Evolutionary conservation across 2,888 invertebrate species (phyloP), one percentile per base, ranked within the genome.

Genomic region (Pterostichus niger): DNA sequence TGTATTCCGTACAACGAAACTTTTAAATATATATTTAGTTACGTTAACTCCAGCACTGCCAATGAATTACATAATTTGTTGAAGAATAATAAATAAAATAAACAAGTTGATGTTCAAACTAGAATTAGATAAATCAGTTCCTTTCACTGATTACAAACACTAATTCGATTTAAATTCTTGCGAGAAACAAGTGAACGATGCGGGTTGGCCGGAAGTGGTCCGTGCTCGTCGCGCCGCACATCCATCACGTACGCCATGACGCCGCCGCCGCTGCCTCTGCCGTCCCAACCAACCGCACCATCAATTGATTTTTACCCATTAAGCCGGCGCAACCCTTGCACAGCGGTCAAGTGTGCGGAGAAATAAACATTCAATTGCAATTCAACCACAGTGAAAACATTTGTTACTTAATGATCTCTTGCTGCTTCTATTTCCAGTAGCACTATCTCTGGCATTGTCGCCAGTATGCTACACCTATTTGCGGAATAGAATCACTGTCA

Each of bases 231-330:
- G 54, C 59, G 56, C 77, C 77, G 56, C 77, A 77, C 77, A 75
- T 75, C 52, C 40, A 75, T 75, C 81, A 78, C 81, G 64, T 71
- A 17, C 44, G 64, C 35, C 44, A 11, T 40, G 40, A 15, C 40
- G 35, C 44, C 11, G 13, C 15, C 35, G 46, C 56, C 79, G 5
- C 61, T 17, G 11, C 46, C 11, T 5, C 68, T 24, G n/a, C 11
- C 35, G 0, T 2, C 11, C 35, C 49, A 31, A 10, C 52, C 31
- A 15, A 54, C 56, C 68, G 15, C 33, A 31, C 17, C 81, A 54
- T 73, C 81, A 73, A 81, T 81, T 81, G 81, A 81, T 81, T 81
- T 81, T 81, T 81, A 40, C 81, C 40, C 52, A 81, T 52, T 71
- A 81, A 11, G 13, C 56, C 31, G 33, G 13, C 13, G 44, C 52